Base-by-base conservation (phyloP, 1,140 invertebrate species). In the Brachionus manjavacas region DNA sequence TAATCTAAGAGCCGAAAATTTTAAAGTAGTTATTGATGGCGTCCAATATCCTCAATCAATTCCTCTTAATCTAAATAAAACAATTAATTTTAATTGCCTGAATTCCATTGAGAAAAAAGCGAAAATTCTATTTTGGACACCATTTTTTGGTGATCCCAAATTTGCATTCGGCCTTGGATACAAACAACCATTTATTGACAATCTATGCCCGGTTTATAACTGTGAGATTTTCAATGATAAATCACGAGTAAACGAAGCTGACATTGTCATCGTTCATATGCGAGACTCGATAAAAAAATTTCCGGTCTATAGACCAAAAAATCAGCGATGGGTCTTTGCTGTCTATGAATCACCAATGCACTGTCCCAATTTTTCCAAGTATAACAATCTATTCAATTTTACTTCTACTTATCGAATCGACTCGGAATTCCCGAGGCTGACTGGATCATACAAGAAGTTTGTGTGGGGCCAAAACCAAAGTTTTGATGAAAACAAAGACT, bases 291-390 rank as follows among this genome's bases (percentile, higher is more conserved):
- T 80, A 20, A 14, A 25, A 31, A 8, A 64, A 60, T 6, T 80
- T 80, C 78, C 78, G 1, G 28, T 3, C 2, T 12, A 55, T 23
- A 49, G 78, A 28, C 55, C 55, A 20, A 23, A 49, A 16, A 41
- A 43, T 39, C 80, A 83, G 66, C 35, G 60, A 83, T 83, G 80
- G 80, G 25, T 83, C 16, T 83, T 68, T 66, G 20, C 23, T 14
- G 25, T 64, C 11, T 83, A 6, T 28, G 80, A 83, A 52, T 64
- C 80, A 16, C 66, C 80, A 25, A 66, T 66, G 23, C 55, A 83
- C 60, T 64, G 28, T 83, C 28, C 55, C 3, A 20, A 68, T 20
- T 83, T 43, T 49, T 41, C 9, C 28, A 64, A 35, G 14, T 80
- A 80, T 23, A 64, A 80, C 20, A 49, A 52, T 64, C n/a, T 52